These are phyloP conservation scores for Acipenser transmontanus DNA, from an alignment of 2,797 vertebrate species.

Conservation along the genomic window DNA sequence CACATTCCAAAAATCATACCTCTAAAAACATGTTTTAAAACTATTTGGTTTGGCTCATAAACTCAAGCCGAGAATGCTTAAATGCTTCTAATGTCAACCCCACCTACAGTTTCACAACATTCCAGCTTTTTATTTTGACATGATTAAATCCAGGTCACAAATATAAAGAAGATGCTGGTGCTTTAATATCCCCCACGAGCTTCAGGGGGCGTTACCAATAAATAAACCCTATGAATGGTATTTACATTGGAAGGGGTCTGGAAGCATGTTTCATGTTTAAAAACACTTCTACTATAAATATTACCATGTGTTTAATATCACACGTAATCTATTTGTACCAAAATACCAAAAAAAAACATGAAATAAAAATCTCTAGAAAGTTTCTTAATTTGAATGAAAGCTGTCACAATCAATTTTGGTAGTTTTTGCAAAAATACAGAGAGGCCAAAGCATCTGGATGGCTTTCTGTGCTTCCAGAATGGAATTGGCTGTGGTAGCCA, in stretches of 20 bases:
- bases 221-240: neutral
- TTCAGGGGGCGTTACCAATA: neutral
- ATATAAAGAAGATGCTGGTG: neutral
- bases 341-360: neutral
- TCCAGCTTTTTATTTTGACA: neutral
- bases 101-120: conserved; percentile 4
- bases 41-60: neutral
- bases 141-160: neutral
- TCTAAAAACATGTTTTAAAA: neutral
- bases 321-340: neutral
- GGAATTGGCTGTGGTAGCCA: no score
- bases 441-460: neutral
- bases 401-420: no score
- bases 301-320: neutral
- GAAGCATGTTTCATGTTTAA: neutral
- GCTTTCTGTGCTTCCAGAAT: neutral
- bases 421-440: no score
- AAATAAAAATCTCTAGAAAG: no score
- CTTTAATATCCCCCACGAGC: neutral
- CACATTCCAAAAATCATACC: no score
- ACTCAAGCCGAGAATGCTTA: neutral
- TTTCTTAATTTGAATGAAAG: no score
- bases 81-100: neutral
- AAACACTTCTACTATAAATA: conserved; percentile 2
- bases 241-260: conserved; percentile 1